Evolutionary conservation across 2,113 vertebrate species (phyloP), one percentile per base, ranked within the genome.

Genomic region (Myiopsitta monachus): DNA sequence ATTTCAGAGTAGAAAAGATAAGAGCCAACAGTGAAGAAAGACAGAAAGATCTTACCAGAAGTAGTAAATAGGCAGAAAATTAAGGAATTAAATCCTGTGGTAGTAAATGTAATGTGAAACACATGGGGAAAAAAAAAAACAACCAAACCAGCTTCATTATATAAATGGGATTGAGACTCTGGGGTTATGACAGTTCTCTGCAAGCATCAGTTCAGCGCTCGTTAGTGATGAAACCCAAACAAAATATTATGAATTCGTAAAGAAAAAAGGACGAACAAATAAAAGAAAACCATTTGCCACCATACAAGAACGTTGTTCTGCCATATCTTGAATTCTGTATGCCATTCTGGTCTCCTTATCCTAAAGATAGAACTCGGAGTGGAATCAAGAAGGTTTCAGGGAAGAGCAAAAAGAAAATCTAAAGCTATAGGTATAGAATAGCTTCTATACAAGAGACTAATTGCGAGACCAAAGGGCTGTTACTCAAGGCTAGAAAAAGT

Each of bases 301-400:
- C 30, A 26, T 18, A 57, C 4, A 52, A 52, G 23, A 23, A 21
- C 10, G 11, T 24, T 22, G 7, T 52, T 92, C 38, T 79, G 30
- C 41, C 7, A 7, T 4, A 14, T 74, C 13, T 61, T 69, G 44
- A 84, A 39, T 19, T 43, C 1, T 0, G 0, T 36, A 11, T 62
- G 10, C 21, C 24, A 21, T 85, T 79, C 51, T 22, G 9, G 6
- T 26, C 24, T 87, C 47, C 22, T 55, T 7, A 24, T 75, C 55
- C 75, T 72, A 72, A 70, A 88, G 47, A 59, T 0, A 44, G 15
- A 79, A 72, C 23, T 52, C 16, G 11, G 6, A 67, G 38, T 36
- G 39, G 36, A 79, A 46, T 6, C 1, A 9, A 74, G 22, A 22
- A 54, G 18, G 7, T 15, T 76, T 61, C 15, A 19, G 61, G 63